A percentile compares a stretch with the other conserved stretches of the same genome.
These are phyloP conservation scores for Zoanthus gigantus DNA, from an alignment of 92 coral and sea anemone species.

Conservation along the genomic window DNA sequence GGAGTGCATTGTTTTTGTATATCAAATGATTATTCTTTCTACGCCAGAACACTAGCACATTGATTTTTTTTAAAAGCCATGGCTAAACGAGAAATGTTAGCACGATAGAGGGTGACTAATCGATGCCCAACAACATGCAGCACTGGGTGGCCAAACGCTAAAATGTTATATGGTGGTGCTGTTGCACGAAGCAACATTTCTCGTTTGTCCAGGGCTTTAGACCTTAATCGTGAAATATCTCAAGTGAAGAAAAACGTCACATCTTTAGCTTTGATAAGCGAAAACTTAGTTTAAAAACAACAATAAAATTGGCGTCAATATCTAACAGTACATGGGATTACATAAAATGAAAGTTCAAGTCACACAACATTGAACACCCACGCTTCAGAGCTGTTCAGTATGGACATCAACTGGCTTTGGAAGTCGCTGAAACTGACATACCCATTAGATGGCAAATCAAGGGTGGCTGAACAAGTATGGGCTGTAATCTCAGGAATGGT, in stretches of 20 bases:
- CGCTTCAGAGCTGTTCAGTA: slow-evolving; percentile 49
- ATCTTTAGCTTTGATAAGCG: slow-evolving; percentile 4
- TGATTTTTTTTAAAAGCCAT: slow-evolving; percentile 1
- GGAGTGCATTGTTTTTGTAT: slow-evolving; percentile 4
- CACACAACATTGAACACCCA: slow-evolving; percentile 43
- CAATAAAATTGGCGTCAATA: slow-evolving; percentile 3
- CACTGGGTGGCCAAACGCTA: slow-evolving; percentile 8
- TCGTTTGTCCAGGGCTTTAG: slow-evolving; percentile 6
- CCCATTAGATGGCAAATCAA: slow-evolving; percentile 55
- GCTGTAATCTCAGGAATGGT: slow-evolving; percentile 42
- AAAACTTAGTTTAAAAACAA: slow-evolving; percentile 1
- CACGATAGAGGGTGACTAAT: slow-evolving; percentile 6
- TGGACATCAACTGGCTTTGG: slow-evolving; percentile 43
- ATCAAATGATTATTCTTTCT: slow-evolving; percentile 1
- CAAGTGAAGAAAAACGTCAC: slow-evolving; percentile 5
- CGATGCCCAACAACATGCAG: slow-evolving; percentile 7
- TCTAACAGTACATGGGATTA: slow-evolving; percentile 4
- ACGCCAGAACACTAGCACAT: slow-evolving; percentile 6
- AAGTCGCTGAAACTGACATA: slow-evolving; percentile 50
- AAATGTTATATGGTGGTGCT: not conserved
- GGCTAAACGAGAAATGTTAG: slow-evolving; percentile 5
- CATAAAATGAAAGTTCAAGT: slow-evolving; percentile 1
- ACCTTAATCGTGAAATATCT: slow-evolving; percentile 3
- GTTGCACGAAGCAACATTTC: slow-evolving; percentile 6
- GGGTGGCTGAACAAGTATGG: slow-evolving; percentile 52